These are phyloP conservation scores for Azemiops feae DNA, from an alignment of 2,113 vertebrate genomes.

Conservation along the genomic window DNA sequence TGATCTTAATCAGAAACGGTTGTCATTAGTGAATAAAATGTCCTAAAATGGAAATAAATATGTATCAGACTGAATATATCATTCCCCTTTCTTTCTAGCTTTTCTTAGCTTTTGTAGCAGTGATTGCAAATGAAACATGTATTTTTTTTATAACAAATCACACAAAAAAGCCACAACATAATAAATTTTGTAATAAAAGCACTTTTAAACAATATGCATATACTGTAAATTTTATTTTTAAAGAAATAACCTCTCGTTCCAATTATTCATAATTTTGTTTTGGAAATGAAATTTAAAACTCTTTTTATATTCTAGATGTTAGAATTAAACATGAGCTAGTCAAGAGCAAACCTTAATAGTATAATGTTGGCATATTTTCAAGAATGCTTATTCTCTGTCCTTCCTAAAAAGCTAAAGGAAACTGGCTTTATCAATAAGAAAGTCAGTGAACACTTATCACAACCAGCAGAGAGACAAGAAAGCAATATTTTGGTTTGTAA, in stretches of 20 bases:
- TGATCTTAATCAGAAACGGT: constrained; percentile 62
- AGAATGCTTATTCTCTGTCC: constrained; percentile 47
- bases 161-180: constrained; percentile 46
- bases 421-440: constrained; percentile 57
- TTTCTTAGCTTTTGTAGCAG: constrained; percentile 8
- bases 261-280: constrained; percentile 43
- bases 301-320: constrained; percentile 37
- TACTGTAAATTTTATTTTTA: constrained; percentile 27
- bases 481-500: constrained; percentile 42
- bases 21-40: constrained; percentile 52
- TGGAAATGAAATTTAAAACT: constrained; percentile 43
- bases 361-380: constrained; percentile 45
- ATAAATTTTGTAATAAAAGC: background rate
- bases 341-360: constrained; percentile 44
- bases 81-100: background rate
- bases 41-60: constrained; percentile 61
- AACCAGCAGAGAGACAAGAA: constrained; percentile 33
- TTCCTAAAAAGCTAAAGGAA: constrained; percentile 26
- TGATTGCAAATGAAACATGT: background rate
- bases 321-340: constrained; percentile 43
- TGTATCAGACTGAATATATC: constrained; percentile 61
- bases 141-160: constrained; percentile 50
- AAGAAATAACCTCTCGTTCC: constrained; percentile 9
- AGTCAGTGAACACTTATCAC: constrained; percentile 26
- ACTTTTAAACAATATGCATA: constrained; percentile 27